These are phyloP conservation scores for Condylura cristata DNA, from an alignment of 2,113 vertebrate genomes.

Conservation along the genomic window DNA sequence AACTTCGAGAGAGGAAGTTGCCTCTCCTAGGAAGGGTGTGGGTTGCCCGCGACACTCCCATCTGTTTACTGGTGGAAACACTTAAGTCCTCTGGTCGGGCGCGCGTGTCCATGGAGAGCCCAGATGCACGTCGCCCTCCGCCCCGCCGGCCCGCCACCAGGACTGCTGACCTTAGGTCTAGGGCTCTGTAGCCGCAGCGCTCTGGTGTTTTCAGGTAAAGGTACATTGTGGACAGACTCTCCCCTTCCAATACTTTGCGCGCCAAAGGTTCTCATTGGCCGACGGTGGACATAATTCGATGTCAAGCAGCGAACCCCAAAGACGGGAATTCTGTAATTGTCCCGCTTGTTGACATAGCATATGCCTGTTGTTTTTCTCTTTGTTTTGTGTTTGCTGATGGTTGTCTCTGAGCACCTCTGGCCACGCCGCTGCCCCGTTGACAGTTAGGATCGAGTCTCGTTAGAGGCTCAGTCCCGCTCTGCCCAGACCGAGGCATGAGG, in stretches of 20 bases:
- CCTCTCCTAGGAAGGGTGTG: not conserved
- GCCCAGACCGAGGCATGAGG: not conserved
- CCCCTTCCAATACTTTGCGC: not conserved
- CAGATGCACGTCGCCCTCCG: not conserved
- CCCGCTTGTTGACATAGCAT: not conserved
- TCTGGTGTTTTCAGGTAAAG: not conserved
- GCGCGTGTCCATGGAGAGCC: not conserved
- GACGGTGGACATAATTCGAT: not conserved
- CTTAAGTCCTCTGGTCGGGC: not conserved
- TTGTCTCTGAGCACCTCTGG: not conserved
- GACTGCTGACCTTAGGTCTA: not conserved
- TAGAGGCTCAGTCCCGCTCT: slow-evolving; percentile 29
- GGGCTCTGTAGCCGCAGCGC: not conserved
- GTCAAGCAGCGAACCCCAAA: not conserved
- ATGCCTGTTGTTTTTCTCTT: not conserved
- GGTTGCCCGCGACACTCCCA: not conserved
- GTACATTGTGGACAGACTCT: not conserved
- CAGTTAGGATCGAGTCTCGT: not conserved
- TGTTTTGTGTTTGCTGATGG: not conserved
- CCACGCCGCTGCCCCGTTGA: not conserved
- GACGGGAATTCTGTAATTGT: not conserved
- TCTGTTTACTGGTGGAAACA: not conserved
- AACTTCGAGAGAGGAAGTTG: not conserved
- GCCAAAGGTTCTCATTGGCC: not conserved
- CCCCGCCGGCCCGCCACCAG: not conserved